Percentiles rank a stretch among this genome's conserved stretches.
Conservation (phyloP, 1,140 invertebrate species). For the Theocolax elegans region DNA sequence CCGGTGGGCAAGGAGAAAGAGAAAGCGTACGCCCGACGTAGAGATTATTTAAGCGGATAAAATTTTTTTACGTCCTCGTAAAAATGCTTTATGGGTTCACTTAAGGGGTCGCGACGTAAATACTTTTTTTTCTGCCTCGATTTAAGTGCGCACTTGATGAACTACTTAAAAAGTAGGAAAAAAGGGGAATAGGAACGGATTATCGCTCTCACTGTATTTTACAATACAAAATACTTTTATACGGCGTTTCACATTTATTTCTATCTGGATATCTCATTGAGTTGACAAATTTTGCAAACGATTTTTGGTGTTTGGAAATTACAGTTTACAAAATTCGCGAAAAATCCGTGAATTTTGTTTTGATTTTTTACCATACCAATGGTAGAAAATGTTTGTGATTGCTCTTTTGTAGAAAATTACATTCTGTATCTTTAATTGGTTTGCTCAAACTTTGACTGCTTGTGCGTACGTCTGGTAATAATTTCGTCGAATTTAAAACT, state of each 20-base stretch:
- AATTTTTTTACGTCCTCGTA: slow-evolving; percentile 37
- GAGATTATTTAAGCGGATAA: slow-evolving; percentile 28
- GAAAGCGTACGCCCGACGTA: background rate
- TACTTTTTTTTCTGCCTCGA: slow-evolving; percentile 14
- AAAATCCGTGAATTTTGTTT: no score
- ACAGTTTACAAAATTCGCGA: no score
- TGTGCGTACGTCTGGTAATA: background rate
- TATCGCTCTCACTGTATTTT: slow-evolving; percentile 11
- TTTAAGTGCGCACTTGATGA: slow-evolving; percentile 17
- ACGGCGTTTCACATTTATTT: no score
- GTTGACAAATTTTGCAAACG: no score
- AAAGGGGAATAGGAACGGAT: background rate
- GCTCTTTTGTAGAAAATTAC: no score
- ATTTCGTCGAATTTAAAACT: slow-evolving; percentile 1
- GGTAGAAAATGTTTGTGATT: no score
- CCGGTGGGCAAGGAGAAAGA: no score
- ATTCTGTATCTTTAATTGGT: background rate
- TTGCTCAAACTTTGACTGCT: background rate
- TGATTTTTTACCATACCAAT: no score
- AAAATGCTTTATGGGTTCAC: slow-evolving; percentile 35
- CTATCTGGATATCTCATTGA: no score
- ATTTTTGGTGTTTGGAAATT: no score
- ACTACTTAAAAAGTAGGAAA: slow-evolving; percentile 16
- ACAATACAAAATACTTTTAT: slow-evolving; percentile 13
- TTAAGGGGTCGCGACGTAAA: slow-evolving; percentile 19